phyloP scores from a whole-genome alignment of 2,113 vertebrate species.

The Siniperca knerii region DNA sequence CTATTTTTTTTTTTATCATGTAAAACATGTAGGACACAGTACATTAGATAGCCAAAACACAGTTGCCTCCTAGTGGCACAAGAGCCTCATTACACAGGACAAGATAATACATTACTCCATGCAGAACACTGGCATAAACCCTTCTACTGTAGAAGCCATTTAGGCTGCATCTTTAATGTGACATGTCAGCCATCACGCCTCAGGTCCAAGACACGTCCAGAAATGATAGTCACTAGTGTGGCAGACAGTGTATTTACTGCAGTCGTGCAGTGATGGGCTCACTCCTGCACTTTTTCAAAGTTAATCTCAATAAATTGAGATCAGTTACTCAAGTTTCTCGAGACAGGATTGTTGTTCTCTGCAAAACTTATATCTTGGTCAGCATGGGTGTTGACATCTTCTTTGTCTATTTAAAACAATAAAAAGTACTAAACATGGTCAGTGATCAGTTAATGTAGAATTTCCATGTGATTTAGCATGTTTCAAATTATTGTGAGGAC shows the following conservation, averaged over 20 bases:
- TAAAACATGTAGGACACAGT: neutral
- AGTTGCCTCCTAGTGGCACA: slow-evolving; percentile 12
- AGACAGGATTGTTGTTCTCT: too few relatives aligned
- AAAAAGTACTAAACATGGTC: neutral
- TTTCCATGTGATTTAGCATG: neutral
- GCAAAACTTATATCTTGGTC: too few relatives aligned
- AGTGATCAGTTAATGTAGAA: neutral
- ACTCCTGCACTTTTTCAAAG: too few relatives aligned
- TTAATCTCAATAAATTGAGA: too few relatives aligned
- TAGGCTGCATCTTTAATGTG: neutral
- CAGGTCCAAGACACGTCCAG: too few relatives aligned
- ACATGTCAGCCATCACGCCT: neutral
- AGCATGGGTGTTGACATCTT: too few relatives aligned
- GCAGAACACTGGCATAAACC: neutral
- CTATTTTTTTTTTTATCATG: too few relatives aligned
- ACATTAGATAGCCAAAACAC: neutral
- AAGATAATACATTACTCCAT: neutral
- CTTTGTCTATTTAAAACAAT: neutral
- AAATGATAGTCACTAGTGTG: too few relatives aligned
- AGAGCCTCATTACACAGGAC: slow-evolving; percentile 7
- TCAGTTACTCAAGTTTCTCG: too few relatives aligned
- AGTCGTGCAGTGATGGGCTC: neutral
- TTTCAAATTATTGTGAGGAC: too few relatives aligned
- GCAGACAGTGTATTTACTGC: neutral
- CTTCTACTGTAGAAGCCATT: neutral